phyloP scores from a whole-genome alignment of 2,797 vertebrate species.

The Aulostomus chinensis region DNA sequence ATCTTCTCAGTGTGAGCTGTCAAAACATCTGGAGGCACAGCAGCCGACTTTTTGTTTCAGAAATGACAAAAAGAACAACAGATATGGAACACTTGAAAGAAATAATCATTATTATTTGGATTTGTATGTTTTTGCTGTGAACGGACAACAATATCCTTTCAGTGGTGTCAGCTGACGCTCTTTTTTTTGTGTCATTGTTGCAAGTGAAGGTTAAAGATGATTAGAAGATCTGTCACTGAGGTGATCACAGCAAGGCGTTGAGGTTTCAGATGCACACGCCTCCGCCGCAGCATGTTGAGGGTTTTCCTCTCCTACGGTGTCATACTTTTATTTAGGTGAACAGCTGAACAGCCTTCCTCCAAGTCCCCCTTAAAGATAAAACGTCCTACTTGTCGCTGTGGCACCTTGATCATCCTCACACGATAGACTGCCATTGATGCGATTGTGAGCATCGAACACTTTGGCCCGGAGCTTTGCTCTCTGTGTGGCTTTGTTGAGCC shows the following conservation, averaged over 20 bases:
- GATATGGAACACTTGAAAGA: constrained; percentile 26
- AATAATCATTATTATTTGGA: constrained; percentile 10
- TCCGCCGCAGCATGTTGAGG: too few species aligned
- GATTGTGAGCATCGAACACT: constrained; percentile 32
- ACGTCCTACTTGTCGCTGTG: not conserved
- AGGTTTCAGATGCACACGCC: too few species aligned
- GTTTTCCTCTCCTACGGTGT: too few species aligned
- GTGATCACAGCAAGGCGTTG: too few species aligned
- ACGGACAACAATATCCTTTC: too few species aligned
- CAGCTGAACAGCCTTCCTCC: not conserved
- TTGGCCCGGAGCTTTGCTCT: constrained; percentile 48
- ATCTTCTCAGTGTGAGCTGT: too few species aligned
- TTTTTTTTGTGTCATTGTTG: too few species aligned
- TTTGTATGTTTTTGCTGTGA: too few species aligned
- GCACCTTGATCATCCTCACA: constrained; percentile 23
- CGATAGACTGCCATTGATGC: constrained; percentile 23
- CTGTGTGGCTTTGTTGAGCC: constrained; percentile 57
- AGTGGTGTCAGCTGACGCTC: too few species aligned
- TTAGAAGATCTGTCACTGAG: too few species aligned
- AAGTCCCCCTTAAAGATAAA: constrained; percentile 2
- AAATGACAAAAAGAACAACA: constrained; percentile 5
- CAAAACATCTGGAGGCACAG: not conserved
- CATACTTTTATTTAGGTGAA: not conserved
- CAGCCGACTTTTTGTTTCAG: too few species aligned
- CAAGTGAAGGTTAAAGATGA: too few species aligned